Conservation (phyloP, 2,797 vertebrate species). For the Labeo calbasu region DNA sequence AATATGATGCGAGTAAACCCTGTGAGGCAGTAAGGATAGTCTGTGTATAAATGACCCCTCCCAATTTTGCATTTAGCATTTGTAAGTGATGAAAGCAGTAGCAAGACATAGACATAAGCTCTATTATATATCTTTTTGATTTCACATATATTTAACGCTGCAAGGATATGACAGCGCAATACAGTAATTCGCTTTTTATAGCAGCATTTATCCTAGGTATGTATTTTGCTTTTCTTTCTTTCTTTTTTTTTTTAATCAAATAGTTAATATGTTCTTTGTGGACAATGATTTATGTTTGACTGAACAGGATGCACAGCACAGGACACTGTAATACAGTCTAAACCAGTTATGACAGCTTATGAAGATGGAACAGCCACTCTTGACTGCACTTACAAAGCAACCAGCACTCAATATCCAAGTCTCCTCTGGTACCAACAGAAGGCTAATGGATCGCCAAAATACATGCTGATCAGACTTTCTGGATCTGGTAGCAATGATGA, state of each 20-base stretch:
- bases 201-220: conserved; percentile 4
- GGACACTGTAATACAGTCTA: conserved; percentile 15
- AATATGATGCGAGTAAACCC: background rate
- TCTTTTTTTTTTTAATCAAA: background rate
- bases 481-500: background rate
- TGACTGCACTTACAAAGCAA: conserved; percentile 19
- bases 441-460: conserved; percentile 1
- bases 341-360: background rate
- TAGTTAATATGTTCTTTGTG: background rate
- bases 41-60: conserved; percentile 6
- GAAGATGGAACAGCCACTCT: conserved; percentile 5
- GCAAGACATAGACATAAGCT: background rate
- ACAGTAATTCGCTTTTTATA: background rate
- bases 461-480: conserved; percentile 10
- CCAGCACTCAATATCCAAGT: conserved; percentile 10
- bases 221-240: background rate
- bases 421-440: conserved; percentile 35
- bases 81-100: background rate
- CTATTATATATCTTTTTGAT: background rate
- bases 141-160: background rate
- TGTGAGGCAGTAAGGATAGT: background rate
- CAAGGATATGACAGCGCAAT: background rate
- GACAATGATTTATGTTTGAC: conserved; percentile 3
- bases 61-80: background rate
- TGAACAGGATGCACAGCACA: conserved; percentile 16